Base-by-base conservation (phyloP, 2,797 vertebrate genomes). In the Atherinosoma microstoma region DNA sequence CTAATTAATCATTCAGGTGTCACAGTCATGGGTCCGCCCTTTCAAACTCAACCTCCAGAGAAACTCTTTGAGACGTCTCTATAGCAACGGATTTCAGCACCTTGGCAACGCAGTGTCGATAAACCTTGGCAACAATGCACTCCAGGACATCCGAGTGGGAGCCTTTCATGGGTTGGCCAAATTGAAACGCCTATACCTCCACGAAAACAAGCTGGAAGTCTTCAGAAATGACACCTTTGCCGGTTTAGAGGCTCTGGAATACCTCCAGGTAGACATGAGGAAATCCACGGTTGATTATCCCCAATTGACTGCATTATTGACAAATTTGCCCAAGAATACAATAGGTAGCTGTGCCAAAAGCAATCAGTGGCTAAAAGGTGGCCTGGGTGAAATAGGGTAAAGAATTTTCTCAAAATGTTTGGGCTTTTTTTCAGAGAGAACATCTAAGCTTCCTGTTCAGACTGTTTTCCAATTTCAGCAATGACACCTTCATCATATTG, bases 1-100 rank as follows among this genome's bases (percentile, higher is more conserved):
- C 62, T 83, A 84, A 89, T 92, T 84, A 88, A 88, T 90, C 92
- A 82, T 66, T 73, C 89, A 94, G 93, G 94, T 95, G 91, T 94
- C 94, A 83, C 94, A 95, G 85, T 94, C 94, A 7, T 95, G 94
- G 94, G 89, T 95, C 78, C 97, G 98, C 93, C 98, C 98, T 89
- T 99, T 99, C 87, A 98, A 99, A 95, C 96, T 99, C 92, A 98
- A 99, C 92, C 94, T 99, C 92, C 97, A 99, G 93, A 97, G 96
- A 91, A 99, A 99, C 96, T 97, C 96, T 84, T 95, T 99, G 86
- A 96, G 97, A 91, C 97, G 97, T 94, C 97, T 99, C 93, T 99
- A 99, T 95, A 97, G 97, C 94, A 99, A 99, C 95, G 97, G 97
- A 91, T 99, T 99, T 87, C 97, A 96, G 93, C 98, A 99, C 96